phyloP scores from a whole-genome alignment of 2,888 invertebrate species.

The Drosophila peninsularis region DNA sequence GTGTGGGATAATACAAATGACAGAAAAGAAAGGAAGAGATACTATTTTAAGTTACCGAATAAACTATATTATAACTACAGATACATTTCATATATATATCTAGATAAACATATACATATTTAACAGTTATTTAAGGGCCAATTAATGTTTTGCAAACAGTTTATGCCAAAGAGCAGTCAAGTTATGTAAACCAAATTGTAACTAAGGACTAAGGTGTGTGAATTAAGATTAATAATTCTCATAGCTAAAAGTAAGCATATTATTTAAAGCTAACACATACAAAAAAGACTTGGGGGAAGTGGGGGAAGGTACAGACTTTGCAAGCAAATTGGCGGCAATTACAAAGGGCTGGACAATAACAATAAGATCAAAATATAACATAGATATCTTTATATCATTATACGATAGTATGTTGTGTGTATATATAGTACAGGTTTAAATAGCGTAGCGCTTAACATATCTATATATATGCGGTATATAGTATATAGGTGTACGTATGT shows the following conservation, averaged over 20 bases:
- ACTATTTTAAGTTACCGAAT: constrained; percentile 51
- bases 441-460: constrained; percentile 54
- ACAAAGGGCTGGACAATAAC: constrained; percentile 55
- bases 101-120: constrained; percentile 1
- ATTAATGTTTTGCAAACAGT: constrained; percentile 34
- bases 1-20: constrained; percentile 22
- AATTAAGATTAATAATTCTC: constrained; percentile 74
- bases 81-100: constrained; percentile 1
- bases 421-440: constrained; percentile 68
- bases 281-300: constrained; percentile 46
- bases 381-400: constrained; percentile 55
- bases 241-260: constrained; percentile 72
- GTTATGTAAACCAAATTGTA: constrained; percentile 25
- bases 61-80: constrained; percentile 42
- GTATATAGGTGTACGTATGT: constrained; percentile 30
- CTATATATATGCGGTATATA: constrained; percentile 12
- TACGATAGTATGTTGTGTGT: constrained; percentile 47
- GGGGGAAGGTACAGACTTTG: constrained; percentile 47
- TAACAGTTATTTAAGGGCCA: constrained; percentile 42
- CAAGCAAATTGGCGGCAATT: constrained; percentile 76
- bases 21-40: constrained; percentile 31
- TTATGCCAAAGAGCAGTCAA: constrained; percentile 46
- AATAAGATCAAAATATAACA: constrained; percentile 46
- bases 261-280: constrained; percentile 67
- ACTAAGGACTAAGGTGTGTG: constrained; percentile 40